Percentiles rank a stretch among this genome's conserved stretches.
These are phyloP conservation scores for Myopa testacea DNA, from an alignment of 2,888 invertebrate genomes.

Conservation along the genomic window DNA sequence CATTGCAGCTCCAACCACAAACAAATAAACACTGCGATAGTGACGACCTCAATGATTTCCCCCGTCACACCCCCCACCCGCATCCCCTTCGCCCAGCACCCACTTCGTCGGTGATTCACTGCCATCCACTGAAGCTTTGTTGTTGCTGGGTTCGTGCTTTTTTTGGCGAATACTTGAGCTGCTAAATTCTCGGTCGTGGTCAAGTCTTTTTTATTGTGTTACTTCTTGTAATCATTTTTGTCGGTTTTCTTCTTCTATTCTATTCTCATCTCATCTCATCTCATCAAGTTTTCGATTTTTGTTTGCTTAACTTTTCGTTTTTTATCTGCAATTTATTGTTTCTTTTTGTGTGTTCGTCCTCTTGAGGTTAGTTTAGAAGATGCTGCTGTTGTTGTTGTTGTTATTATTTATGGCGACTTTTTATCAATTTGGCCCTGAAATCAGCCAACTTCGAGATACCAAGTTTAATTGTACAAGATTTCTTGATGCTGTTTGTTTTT, in stretches of 20 bases:
- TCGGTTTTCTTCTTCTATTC: slow-evolving; percentile 33
- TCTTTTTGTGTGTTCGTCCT: slow-evolving; percentile 38
- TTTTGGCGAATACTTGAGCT: slow-evolving; percentile 2
- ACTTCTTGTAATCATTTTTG: background rate
- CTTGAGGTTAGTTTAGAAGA: slow-evolving; percentile 9
- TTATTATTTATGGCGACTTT: background rate
- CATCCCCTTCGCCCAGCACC: background rate
- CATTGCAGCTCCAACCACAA: background rate
- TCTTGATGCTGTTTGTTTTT: background rate
- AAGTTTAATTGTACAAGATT: slow-evolving; percentile 24
- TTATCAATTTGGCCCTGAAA: slow-evolving; percentile 16
- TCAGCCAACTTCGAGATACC: background rate
- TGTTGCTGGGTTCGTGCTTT: slow-evolving; percentile 25
- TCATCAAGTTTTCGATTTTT: slow-evolving; percentile 11
- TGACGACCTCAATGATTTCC: slow-evolving; percentile 34
- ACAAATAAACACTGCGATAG: background rate
- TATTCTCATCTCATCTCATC: slow-evolving; percentile 44
- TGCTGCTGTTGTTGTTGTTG: slow-evolving; percentile 50
- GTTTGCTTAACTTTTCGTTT: slow-evolving; percentile 44
- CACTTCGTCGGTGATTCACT: background rate
- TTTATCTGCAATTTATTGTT: slow-evolving; percentile 35
- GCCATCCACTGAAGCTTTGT: slow-evolving; percentile 50
- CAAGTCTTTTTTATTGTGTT: slow-evolving; percentile 39
- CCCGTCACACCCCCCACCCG: background rate
- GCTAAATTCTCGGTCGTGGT: slow-evolving; percentile 44